Percentiles rank a stretch among this genome's conserved stretches.
phyloP scores from a whole-genome alignment of 2,113 vertebrate species.

The Meles meles region DNA sequence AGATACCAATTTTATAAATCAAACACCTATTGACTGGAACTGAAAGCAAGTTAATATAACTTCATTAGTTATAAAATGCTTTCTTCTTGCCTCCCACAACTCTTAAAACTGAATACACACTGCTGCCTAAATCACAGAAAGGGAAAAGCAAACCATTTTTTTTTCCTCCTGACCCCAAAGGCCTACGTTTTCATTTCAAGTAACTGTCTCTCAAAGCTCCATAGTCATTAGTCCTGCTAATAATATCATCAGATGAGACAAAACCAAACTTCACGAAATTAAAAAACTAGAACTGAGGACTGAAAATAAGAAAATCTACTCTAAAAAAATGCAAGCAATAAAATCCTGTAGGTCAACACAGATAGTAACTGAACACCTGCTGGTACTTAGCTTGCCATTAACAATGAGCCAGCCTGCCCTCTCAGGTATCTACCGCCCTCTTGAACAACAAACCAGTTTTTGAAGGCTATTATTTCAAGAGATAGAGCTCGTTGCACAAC shows the following conservation, averaged over 20 bases:
- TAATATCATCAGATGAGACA: not conserved
- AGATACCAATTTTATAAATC: not conserved
- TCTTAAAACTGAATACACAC: not conserved
- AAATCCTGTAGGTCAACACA: not conserved
- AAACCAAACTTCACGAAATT: not conserved
- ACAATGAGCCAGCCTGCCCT: not conserved
- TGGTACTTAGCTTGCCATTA: not conserved
- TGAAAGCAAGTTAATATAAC: not conserved
- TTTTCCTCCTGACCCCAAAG: not conserved
- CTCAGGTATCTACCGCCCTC: not conserved
- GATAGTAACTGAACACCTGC: not conserved
- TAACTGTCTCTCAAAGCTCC: not conserved
- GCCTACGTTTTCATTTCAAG: slow-evolving; percentile 5
- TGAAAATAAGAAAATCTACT: not conserved
- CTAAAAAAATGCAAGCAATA: not conserved
- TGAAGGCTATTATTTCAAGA: not conserved
- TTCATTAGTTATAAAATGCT: not conserved
- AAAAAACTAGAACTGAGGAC: not conserved
- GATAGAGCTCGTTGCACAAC: not conserved
- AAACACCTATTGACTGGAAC: not conserved
- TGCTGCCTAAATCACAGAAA: not conserved
- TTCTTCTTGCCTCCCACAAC: not conserved
- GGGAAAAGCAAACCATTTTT: not conserved
- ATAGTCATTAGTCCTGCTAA: not conserved
- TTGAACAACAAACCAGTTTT: not conserved